phyloP scores from a whole-genome alignment of 2,888 invertebrate species.

The Dorcus hopei region DNA sequence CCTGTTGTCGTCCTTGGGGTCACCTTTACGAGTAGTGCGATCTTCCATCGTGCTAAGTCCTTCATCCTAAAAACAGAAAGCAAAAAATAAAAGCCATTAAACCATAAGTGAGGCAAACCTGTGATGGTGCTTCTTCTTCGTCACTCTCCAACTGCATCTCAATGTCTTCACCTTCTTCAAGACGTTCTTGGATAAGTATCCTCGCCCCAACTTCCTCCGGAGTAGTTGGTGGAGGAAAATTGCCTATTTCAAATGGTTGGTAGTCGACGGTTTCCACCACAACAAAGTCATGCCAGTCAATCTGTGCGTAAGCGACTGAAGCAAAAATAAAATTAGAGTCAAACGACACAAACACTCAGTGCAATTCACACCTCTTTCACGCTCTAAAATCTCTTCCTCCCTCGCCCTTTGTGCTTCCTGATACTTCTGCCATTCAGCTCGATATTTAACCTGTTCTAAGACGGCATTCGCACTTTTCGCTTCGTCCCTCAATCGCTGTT shows the following conservation, averaged over 20 bases:
- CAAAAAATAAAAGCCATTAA: neutral
- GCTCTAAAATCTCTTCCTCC: conserved; percentile 93
- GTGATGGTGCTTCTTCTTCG: conserved; percentile 53
- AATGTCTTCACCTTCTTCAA: conserved; percentile 77
- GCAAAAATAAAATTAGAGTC: conserved; percentile 10
- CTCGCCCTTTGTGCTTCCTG: conserved; percentile 89
- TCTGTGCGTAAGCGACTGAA: conserved; percentile 87
- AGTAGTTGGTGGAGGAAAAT: conserved; percentile 95
- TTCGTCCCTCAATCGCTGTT: conserved; percentile 75
- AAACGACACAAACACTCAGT: neutral
- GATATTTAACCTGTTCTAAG: conserved; percentile 86
- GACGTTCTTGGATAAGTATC: conserved; percentile 82
- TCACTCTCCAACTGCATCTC: conserved; percentile 91
- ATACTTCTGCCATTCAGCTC: conserved; percentile 95
- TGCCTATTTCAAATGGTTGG: conserved; percentile 91
- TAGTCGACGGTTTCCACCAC: conserved; percentile 99
- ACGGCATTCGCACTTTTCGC: conserved; percentile 64
- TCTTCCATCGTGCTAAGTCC: conserved; percentile 68
- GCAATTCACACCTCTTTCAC: conserved; percentile 67
- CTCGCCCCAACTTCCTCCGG: conserved; percentile 96
- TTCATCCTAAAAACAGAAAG: conserved; percentile 41
- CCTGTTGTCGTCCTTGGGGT: conserved; percentile 53
- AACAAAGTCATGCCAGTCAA: conserved; percentile 99
- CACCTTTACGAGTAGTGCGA: conserved; percentile 52
- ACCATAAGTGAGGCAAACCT: neutral